Base-by-base conservation (phyloP, 2,113 vertebrate species). In the Coptodon rendalli region DNA sequence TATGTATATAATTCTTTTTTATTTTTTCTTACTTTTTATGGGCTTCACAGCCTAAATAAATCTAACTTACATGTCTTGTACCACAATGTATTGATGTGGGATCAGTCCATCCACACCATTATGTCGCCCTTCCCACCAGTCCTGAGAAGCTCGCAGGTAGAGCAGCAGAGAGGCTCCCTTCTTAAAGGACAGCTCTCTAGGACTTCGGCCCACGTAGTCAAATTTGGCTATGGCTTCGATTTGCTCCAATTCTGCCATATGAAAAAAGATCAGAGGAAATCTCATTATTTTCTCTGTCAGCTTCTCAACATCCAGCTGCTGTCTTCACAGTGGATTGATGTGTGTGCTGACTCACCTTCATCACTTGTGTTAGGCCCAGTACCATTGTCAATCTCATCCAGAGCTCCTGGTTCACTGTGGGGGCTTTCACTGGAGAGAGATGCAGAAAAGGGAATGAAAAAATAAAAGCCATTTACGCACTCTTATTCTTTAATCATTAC, bases 111-210 rank as follows among this genome's bases (percentile, higher is more conserved):
- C 98, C 14, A 98, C 93, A 11, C 98, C 98, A 1, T 99, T 99
- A 93, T 99, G 98, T 16, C 98, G 96, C 1, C 98, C 98, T 95
- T 99, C 98, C 98, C 98, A 99, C 98, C 98, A 99, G 96, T 99
- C 98, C 1, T 98, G 96, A 1, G 98, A 99, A 36, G 98, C 98
- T 7, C 98, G 95, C 81, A 98, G 96, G 91, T 98, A 99, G 2
- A 99, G 98, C 45, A 99, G 93, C 92, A 99, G 94, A 0, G 98
- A 98, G 0, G 98, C 98, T 40, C 98, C 98, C 81, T 99, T 99
- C 90, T 98, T 99, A 78, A 99, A 99, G 87, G 98, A 98, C 54
- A 99, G 97, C 95, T 99, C 98, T 16, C 98, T 95, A 1, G 97
- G 97, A 56, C 96, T 99, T 90, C 98, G 97, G 79, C 98, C 98